These are phyloP conservation scores for Phyllotreta striolata DNA, from an alignment of 2,888 invertebrate species.

Conservation along the genomic window DNA sequence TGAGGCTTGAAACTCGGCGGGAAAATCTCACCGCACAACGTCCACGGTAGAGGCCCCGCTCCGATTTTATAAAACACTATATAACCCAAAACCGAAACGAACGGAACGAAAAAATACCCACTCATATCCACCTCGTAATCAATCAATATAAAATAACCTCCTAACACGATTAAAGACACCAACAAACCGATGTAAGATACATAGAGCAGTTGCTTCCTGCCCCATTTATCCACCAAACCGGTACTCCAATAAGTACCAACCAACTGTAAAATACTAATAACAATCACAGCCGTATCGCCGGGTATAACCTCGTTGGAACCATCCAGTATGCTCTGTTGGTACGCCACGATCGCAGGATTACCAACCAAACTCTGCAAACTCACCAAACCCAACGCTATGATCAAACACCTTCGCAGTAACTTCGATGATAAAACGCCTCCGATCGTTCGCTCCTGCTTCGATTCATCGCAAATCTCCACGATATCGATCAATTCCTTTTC, in stretches of 20 bases:
- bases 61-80: constrained; percentile 75
- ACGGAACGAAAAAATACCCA: constrained; percentile 73
- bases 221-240: constrained; percentile 77
- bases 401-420: constrained; percentile 52
- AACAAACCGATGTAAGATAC: constrained; percentile 72
- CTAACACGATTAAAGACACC: constrained; percentile 60
- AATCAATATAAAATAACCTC: constrained; percentile 44
- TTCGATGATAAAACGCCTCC: constrained; percentile 36
- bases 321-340: constrained; percentile 75
- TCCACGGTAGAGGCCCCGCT: constrained; percentile 81
- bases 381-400: constrained; percentile 54
- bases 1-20: constrained; percentile 78
- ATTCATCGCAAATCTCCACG: constrained; percentile 36
- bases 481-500: constrained; percentile 44
- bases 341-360: constrained; percentile 80
- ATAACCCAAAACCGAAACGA: constrained; percentile 73
- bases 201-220: constrained; percentile 74
- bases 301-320: constrained; percentile 56
- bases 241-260: constrained; percentile 74
- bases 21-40: constrained; percentile 83
- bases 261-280: constrained; percentile 79
- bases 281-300: constrained; percentile 73
- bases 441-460: constrained; percentile 30
- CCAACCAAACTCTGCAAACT: constrained; percentile 63
- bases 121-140: constrained; percentile 31